phyloP scores from a whole-genome alignment of 1,140 invertebrate genomes.

The Sinella curviseta region DNA sequence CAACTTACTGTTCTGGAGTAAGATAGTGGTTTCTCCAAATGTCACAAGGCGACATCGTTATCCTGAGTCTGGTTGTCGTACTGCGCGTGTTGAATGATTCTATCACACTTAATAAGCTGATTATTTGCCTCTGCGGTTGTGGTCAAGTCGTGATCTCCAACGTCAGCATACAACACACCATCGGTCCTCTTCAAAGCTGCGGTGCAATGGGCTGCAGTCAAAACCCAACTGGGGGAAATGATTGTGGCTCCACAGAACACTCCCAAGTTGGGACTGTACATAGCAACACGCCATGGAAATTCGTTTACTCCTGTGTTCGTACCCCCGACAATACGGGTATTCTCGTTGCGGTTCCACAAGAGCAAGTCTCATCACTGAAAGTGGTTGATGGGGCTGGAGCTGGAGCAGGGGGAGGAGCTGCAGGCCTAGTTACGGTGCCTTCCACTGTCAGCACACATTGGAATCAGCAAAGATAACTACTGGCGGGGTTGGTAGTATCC shows the following conservation, averaged over 20 bases:
- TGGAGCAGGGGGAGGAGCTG: neutral
- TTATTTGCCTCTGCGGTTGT: conserved; percentile 55
- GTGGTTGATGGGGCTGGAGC: neutral
- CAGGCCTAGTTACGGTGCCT: neutral
- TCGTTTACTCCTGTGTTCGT: conserved; percentile 63
- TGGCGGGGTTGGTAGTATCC: neutral
- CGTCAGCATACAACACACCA: conserved; percentile 33
- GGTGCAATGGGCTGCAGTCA: conserved; percentile 61
- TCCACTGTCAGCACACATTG: conserved; percentile 18
- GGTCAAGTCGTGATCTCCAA: conserved; percentile 38
- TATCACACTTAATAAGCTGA: conserved; percentile 47
- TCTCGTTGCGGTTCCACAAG: conserved; percentile 35
- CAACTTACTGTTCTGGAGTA: conserved; percentile 26
- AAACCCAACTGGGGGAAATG: conserved; percentile 62
- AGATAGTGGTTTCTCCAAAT: neutral
- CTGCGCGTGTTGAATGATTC: conserved; percentile 54
- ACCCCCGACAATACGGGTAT: conserved; percentile 65
- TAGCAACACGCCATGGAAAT: conserved; percentile 60
- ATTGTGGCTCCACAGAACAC: conserved; percentile 65
- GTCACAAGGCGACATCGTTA: conserved; percentile 65
- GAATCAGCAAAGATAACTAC: conserved; percentile 18
- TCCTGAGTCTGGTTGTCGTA: conserved; percentile 53
- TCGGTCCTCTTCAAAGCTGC: neutral
- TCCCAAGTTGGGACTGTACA: conserved; percentile 22
- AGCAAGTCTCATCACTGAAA: conserved; percentile 4